Conservation (phyloP, 2,113 vertebrate species). For the Gadus chalcogrammus region DNA sequence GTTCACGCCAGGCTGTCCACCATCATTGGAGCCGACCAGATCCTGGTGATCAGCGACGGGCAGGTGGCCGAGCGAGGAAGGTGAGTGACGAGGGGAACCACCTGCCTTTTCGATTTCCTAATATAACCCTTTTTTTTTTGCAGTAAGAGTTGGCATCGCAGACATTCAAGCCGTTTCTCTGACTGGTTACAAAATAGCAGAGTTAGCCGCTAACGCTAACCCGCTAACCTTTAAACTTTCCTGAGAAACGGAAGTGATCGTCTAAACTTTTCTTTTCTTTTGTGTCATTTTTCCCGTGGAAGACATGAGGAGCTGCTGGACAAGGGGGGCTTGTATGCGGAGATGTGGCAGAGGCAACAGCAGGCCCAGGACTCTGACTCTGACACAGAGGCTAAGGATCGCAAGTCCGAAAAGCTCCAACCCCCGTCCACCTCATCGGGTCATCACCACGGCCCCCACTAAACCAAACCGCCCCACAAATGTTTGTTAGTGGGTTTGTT, state of each 20-base stretch:
- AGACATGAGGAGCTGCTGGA: slow-evolving; percentile 88
- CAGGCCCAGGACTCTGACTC: slow-evolving; percentile 69
- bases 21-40: slow-evolving; percentile 88
- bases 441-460: slow-evolving; percentile 49
- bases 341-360: slow-evolving; percentile 93
- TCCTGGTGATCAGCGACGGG: slow-evolving; percentile 87
- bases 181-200: not conserved
- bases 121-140: no score
- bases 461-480: not conserved
- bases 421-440: slow-evolving; percentile 47
- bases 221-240: not conserved
- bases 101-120: no score
- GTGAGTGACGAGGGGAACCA: slow-evolving; percentile 61
- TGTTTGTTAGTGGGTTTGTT: not conserved
- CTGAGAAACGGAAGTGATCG: not conserved
- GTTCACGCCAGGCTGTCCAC: slow-evolving; percentile 84
- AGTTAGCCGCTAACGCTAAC: not conserved
- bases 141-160: not conserved
- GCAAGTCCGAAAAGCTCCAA: slow-evolving; percentile 75
- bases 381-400: slow-evolving; percentile 75
- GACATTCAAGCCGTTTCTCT: not conserved
- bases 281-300: not conserved
- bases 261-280: slow-evolving; percentile 4
- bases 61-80: slow-evolving; percentile 83
- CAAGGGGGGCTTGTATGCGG: slow-evolving; percentile 81